These are phyloP conservation scores for Tortricodes alternella DNA, from an alignment of 2,888 invertebrate genomes.

Conservation along the genomic window DNA sequence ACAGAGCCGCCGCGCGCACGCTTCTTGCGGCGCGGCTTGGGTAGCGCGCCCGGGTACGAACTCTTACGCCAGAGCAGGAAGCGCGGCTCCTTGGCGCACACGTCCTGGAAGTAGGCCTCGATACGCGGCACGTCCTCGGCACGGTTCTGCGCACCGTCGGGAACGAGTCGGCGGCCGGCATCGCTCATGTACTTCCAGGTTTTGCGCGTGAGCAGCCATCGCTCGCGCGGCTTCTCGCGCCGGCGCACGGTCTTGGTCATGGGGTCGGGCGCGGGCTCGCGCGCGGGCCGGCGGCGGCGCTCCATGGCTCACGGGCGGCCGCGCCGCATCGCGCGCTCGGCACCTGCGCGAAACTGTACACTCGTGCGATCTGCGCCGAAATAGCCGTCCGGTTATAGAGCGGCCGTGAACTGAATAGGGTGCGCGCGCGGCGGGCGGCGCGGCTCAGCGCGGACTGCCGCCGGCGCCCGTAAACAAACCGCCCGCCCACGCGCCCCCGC, in stretches of 20 bases:
- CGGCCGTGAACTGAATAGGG: conserved; percentile 79
- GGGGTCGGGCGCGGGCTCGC: conserved; percentile 75
- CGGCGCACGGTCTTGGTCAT: conserved; percentile 84
- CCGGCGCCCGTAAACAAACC: conserved; percentile 42
- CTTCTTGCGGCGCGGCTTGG: conserved; percentile 81
- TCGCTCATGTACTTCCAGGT: conserved; percentile 97
- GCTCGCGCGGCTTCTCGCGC: conserved; percentile 86
- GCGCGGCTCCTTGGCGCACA: conserved; percentile 89
- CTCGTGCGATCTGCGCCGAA: conserved; percentile 74
- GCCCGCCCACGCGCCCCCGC: conserved; percentile 28
- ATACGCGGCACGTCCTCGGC: conserved; percentile 90
- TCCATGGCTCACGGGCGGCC: conserved; percentile 60
- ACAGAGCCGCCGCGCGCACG: conserved; percentile 86
- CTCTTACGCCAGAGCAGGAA: conserved; percentile 92
- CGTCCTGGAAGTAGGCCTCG: conserved; percentile 92
- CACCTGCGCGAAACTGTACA: conserved; percentile 72
- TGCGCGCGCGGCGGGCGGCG: conserved; percentile 59
- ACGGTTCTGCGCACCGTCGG: conserved; percentile 89
- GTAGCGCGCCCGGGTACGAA: conserved; percentile 89
- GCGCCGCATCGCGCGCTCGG: conserved; percentile 58
- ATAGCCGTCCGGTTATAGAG: conserved; percentile 78
- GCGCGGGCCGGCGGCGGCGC: conserved; percentile 61
- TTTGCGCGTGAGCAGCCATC: conserved; percentile 94
- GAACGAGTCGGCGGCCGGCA: conserved; percentile 92
- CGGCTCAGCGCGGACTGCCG: conserved; percentile 49